Percentiles rank a stretch among this genome's conserved stretches.
These are phyloP conservation scores for Lypha dubia DNA, from an alignment of 2,888 invertebrate species.

Conservation along the genomic window DNA sequence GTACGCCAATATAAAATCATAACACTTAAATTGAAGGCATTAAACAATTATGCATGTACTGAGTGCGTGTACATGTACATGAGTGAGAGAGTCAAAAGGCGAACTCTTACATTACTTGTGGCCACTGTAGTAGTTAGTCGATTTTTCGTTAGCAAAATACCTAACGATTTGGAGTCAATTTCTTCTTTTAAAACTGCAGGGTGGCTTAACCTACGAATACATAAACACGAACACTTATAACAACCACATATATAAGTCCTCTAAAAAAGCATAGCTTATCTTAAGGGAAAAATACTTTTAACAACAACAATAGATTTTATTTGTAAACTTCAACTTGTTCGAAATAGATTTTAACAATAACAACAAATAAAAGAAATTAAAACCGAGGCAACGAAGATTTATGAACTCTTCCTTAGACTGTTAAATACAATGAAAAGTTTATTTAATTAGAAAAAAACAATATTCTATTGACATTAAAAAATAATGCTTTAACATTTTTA, in stretches of 20 bases:
- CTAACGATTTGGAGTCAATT: too few relatives aligned
- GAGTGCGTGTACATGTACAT: too few relatives aligned
- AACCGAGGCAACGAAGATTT: constrained; percentile 21
- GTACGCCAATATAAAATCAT: too few relatives aligned
- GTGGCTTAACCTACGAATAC: neutral
- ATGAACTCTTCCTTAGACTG: constrained; percentile 25
- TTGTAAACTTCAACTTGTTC: constrained; percentile 15
- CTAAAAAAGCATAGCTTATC: constrained; percentile 18
- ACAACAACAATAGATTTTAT: neutral
- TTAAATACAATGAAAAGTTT: constrained; percentile 16
- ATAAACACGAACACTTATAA: constrained; percentile 11
- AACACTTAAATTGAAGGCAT: too few relatives aligned
- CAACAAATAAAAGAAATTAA: constrained; percentile 8
- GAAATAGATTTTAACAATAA: constrained; percentile 3
- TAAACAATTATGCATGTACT: neutral
- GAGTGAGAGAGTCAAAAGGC: too few relatives aligned
- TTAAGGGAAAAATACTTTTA: constrained; percentile 25
- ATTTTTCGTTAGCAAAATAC: too few relatives aligned
- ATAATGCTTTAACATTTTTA: neutral
- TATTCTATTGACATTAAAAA: neutral
- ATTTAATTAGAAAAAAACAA: constrained; percentile 11
- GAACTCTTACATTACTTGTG: too few relatives aligned
- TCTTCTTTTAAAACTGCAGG: too few relatives aligned
- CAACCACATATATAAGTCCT: neutral
- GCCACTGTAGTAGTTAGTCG: too few relatives aligned